Percentiles rank a stretch among this genome's conserved stretches.
Evolutionary conservation across 92 coral and sea anemone genomes (phyloP).

Genomic region (Porites evermanni): DNA sequence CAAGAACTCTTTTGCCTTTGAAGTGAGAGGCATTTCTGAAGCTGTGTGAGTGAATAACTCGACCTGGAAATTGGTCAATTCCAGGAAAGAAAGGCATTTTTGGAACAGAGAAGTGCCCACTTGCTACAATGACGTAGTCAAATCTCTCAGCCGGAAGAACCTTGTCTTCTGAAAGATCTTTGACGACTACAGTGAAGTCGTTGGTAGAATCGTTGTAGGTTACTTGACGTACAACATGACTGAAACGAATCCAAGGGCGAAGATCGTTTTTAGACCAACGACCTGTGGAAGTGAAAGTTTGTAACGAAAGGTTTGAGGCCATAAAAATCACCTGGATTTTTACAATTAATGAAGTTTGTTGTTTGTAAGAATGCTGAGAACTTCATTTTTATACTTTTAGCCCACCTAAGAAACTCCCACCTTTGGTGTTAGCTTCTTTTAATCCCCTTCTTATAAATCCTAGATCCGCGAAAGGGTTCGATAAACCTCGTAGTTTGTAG

Average conservation of each 20-base stretch:
- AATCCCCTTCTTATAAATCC: too few relatives aligned
- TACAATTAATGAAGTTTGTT: too few relatives aligned
- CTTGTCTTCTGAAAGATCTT: slow-evolving; percentile 42
- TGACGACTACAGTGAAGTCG: slow-evolving; percentile 63
- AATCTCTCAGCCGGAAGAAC: slow-evolving; percentile 47
- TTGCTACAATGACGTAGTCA: slow-evolving; percentile 62
- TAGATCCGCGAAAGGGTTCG: too few relatives aligned
- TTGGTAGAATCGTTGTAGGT: slow-evolving; percentile 45
- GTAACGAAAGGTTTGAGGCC: too few relatives aligned
- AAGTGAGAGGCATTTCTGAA: slow-evolving; percentile 65
- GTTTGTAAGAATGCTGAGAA: too few relatives aligned
- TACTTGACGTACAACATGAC: slow-evolving; percentile 53
- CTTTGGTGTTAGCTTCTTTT: too few relatives aligned
- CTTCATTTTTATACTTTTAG: too few relatives aligned
- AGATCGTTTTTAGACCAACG: slow-evolving; percentile 43
- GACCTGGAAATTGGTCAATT: slow-evolving; percentile 61
- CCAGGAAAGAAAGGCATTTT: slow-evolving; percentile 60
- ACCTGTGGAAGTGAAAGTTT: slow-evolving; percentile 23
- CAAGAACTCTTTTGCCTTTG: slow-evolving; percentile 43
- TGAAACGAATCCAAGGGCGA: slow-evolving; percentile 48
- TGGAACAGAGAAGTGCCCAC: slow-evolving; percentile 67
- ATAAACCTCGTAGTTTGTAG: too few relatives aligned
- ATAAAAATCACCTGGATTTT: too few relatives aligned
- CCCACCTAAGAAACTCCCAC: too few relatives aligned
- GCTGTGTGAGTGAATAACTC: slow-evolving; percentile 58